Evolutionary conservation across 2,888 invertebrate genomes (phyloP).

Genomic region (Blomia tropicalis): DNA sequence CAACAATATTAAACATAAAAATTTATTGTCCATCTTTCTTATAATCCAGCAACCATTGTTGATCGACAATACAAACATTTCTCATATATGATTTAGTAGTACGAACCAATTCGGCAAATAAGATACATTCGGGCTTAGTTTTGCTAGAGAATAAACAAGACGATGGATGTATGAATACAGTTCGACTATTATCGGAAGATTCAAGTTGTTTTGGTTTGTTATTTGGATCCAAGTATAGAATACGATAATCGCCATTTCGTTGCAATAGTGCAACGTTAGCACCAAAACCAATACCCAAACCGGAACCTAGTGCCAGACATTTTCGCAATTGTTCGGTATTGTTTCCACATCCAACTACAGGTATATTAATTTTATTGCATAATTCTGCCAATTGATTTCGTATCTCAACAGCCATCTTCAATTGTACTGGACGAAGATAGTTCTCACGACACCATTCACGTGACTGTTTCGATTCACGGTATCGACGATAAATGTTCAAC

Average conservation of each 20-base stretch:
- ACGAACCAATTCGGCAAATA: constrained; percentile 72
- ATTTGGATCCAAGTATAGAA: constrained; percentile 40
- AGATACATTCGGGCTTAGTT: constrained; percentile 52
- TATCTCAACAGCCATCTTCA: constrained; percentile 62
- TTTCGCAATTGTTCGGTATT: constrained; percentile 44
- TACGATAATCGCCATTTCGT: constrained; percentile 52
- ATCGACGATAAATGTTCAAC: constrained; percentile 70
- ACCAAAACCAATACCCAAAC: constrained; percentile 42
- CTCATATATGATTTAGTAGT: constrained; percentile 66
- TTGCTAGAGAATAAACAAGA: constrained; percentile 50
- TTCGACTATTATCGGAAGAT: neutral
- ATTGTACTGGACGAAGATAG: constrained; percentile 63
- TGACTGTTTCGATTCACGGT: constrained; percentile 49
- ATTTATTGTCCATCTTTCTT: no score
- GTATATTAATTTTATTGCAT: constrained; percentile 47
- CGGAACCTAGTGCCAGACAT: constrained; percentile 46
- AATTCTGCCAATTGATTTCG: constrained; percentile 59
- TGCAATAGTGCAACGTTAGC: constrained; percentile 70
- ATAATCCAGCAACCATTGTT: neutral
- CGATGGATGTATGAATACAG: constrained; percentile 66
- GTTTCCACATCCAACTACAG: constrained; percentile 46
- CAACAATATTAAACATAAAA: no score
- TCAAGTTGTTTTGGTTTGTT: neutral
- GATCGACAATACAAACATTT: constrained; percentile 5
- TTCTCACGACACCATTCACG: constrained; percentile 76